Conservation (phyloP, 2,888 invertebrate genomes). For the Anarsia innoxiella region DNA sequence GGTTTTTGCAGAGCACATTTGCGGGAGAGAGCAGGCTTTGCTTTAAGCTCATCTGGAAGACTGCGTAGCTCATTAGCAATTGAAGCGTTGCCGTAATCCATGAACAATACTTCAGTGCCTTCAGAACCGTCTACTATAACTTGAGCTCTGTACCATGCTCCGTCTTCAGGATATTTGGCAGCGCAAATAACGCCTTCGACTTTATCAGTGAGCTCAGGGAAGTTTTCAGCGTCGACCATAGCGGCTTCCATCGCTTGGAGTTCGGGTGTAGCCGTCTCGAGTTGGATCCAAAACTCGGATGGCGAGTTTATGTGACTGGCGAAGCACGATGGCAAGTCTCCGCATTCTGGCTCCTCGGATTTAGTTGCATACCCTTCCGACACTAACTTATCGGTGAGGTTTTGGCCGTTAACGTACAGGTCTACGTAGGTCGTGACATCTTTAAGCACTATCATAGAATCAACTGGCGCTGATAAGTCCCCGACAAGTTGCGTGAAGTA, state of each 20-base stretch:
- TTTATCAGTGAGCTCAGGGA: conserved; percentile 59
- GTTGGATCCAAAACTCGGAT: conserved; percentile 86
- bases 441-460: conserved; percentile 72
- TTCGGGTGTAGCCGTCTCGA: conserved; percentile 76
- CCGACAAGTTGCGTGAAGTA: conserved; percentile 71
- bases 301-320: conserved; percentile 84
- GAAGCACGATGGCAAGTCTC: conserved; percentile 77
- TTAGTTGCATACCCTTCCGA: conserved; percentile 74
- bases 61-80: conserved; percentile 73
- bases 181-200: conserved; percentile 77
- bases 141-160: conserved; percentile 80
- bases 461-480: conserved; percentile 62
- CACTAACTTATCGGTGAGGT: conserved; percentile 77
- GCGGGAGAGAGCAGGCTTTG: conserved; percentile 75
- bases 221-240: conserved; percentile 71
- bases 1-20: conserved; percentile 78
- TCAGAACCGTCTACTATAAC: conserved; percentile 73
- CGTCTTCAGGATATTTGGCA: conserved; percentile 79
- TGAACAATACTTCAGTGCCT: conserved; percentile 77
- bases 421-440: conserved; percentile 79
- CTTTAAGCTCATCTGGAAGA: conserved; percentile 76
- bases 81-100: conserved; percentile 81
- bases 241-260: conserved; percentile 76
- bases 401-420: conserved; percentile 75
- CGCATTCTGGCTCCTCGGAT: conserved; percentile 68